phyloP scores from a whole-genome alignment of 2,888 invertebrate species.

The Ophion costatus region DNA sequence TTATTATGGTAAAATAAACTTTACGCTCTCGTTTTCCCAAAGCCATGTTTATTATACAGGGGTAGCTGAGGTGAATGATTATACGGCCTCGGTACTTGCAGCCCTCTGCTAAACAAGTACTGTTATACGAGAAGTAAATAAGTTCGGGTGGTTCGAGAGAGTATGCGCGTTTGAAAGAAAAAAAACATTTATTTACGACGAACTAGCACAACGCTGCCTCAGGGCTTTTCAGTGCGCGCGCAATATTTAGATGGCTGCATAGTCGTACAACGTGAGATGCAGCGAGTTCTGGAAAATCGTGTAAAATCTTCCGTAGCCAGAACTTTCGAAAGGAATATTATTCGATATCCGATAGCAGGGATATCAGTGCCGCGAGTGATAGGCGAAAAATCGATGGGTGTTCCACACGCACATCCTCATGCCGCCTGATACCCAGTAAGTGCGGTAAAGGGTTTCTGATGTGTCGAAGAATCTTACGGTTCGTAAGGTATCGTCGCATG shows the following conservation, averaged over 20 bases:
- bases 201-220: not conserved
- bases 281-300: not conserved
- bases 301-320: not conserved
- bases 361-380: no score
- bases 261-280: not conserved
- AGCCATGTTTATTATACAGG: constrained; percentile 40
- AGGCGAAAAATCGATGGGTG: not conserved
- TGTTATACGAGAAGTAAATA: constrained; percentile 33
- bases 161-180: constrained; percentile 12
- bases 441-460: no score
- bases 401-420: no score
- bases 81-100: not conserved
- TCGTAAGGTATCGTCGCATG: no score
- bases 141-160: constrained; percentile 20
- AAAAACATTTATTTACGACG: not conserved
- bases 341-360: no score
- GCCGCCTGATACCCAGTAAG: no score
- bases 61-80: constrained; percentile 44
- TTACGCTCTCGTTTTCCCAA: constrained; percentile 33
- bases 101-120: constrained; percentile 22
- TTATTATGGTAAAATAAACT: constrained; percentile 19
- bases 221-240: not conserved
- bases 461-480: no score
- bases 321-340: no score
- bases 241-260: not conserved